phyloP scores from a whole-genome alignment of 1,140 invertebrate genomes.

The Hycleus phaleratus region DNA sequence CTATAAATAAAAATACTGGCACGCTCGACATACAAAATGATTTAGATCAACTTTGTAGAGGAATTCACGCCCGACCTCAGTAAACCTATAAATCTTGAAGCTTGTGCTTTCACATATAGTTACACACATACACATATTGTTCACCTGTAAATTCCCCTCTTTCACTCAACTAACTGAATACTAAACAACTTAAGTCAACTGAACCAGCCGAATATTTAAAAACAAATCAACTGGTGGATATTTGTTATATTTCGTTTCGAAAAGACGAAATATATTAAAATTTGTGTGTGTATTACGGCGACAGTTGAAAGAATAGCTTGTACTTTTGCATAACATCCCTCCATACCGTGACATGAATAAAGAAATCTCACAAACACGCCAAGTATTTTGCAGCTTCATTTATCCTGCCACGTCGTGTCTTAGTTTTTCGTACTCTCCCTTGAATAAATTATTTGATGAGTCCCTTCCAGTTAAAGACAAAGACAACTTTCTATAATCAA shows the following conservation, averaged over 20 bases:
- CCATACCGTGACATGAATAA: conserved; percentile 16
- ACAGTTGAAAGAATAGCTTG: conserved; percentile 15
- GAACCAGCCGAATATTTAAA: no score
- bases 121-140: no score
- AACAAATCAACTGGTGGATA: no score
- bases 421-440: neutral
- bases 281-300: conserved; percentile 5
- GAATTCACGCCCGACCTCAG: conserved; percentile 2
- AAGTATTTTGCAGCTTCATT: conserved; percentile 20
- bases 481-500: no score
- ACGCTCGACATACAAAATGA: conserved; percentile 2
- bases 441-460: no score
- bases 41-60: neutral
- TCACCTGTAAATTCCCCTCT: no score
- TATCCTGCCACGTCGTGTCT: conserved; percentile 1
- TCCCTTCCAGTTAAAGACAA: no score
- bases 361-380: conserved; percentile 12
- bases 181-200: no score
- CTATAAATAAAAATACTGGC: no score
- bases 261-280: no score
- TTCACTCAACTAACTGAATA: no score
- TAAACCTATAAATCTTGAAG: conserved; percentile 7
- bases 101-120: neutral
- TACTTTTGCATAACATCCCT: conserved; percentile 7
- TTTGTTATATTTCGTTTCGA: no score